phyloP scores from a whole-genome alignment of 2,113 vertebrate genomes.

The Neoarius graeffei region DNA sequence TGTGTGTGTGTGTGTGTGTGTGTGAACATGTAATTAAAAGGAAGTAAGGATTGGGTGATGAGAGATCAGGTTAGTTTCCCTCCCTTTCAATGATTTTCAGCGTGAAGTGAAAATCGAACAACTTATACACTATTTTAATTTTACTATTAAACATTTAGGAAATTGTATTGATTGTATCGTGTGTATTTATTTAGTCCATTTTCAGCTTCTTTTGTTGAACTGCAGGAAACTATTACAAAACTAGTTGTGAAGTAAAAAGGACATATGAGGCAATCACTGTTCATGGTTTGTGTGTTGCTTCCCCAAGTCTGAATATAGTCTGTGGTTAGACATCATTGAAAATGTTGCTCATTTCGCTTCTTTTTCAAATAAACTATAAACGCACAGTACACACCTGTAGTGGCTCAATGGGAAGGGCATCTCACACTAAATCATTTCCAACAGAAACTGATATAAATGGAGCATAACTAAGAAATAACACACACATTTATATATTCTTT shows the following conservation, averaged over 20 bases:
- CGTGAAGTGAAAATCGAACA: not conserved
- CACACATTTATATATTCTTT: too few relatives aligned
- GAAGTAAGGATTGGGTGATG: not conserved
- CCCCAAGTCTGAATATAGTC: not conserved
- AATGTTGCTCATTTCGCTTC: not conserved
- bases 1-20: too few relatives aligned
- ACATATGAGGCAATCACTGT: not conserved
- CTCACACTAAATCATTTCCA: too few relatives aligned
- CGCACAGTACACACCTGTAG: too few relatives aligned
- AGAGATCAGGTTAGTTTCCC: not conserved
- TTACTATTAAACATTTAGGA: not conserved
- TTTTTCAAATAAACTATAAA: not conserved
- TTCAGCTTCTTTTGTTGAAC: not conserved
- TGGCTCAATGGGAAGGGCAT: too few relatives aligned
- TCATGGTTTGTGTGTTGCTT: not conserved
- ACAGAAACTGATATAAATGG: too few relatives aligned
- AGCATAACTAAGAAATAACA: too few relatives aligned
- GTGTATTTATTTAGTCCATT: not conserved
- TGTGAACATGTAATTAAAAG: not conserved
- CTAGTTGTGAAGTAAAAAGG: not conserved
- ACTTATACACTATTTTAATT: not conserved
- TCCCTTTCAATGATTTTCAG: not conserved
- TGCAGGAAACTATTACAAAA: not conserved
- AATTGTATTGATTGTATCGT: not conserved
- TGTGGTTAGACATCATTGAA: not conserved